Evolutionary conservation across 2,888 invertebrate genomes (phyloP).

Genomic region (Callyntrura guangdongensis): DNA sequence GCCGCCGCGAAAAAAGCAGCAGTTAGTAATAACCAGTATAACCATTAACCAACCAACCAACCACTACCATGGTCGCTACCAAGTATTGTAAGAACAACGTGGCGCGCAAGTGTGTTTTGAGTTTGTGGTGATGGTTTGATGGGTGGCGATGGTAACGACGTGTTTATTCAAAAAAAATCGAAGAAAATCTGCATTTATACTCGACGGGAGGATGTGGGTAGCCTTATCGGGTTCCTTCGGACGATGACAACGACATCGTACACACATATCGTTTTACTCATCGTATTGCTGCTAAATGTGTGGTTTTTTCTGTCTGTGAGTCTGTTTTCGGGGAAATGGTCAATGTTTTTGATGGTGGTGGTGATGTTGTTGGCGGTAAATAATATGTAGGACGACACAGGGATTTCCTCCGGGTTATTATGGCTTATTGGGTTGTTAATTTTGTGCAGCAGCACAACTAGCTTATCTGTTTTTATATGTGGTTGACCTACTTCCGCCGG

Average conservation of each 20-base stretch:
- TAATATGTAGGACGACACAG: not conserved
- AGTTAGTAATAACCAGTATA: no score
- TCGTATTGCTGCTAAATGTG: not conserved
- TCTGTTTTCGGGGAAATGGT: slow-evolving; percentile 30
- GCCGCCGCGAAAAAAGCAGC: not conserved
- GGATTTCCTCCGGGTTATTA: slow-evolving; percentile 30
- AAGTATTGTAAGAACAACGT: slow-evolving; percentile 11
- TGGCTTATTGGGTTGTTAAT: slow-evolving; percentile 16
- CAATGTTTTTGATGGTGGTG: slow-evolving; percentile 6
- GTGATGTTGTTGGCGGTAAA: slow-evolving; percentile 6
- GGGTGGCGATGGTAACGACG: not conserved
- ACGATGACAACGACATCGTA: no score
- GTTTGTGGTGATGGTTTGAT: slow-evolving; percentile 41
- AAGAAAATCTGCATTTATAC: slow-evolving; percentile 39
- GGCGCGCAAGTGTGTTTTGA: slow-evolving; percentile 54
- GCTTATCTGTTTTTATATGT: slow-evolving; percentile 55
- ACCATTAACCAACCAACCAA: not conserved
- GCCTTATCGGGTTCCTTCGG: slow-evolving; percentile 44
- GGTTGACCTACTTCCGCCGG: slow-evolving; percentile 73
- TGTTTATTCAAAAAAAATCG: slow-evolving; percentile 38
- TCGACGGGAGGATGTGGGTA: slow-evolving; percentile 16
- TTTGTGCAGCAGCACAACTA: not conserved
- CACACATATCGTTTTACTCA: slow-evolving; percentile 12
- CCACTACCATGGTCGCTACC: not conserved
- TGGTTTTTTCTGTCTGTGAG: not conserved